phyloP scores from a whole-genome alignment of 2,797 vertebrate species.

The Dendrocincla tyrannina region DNA sequence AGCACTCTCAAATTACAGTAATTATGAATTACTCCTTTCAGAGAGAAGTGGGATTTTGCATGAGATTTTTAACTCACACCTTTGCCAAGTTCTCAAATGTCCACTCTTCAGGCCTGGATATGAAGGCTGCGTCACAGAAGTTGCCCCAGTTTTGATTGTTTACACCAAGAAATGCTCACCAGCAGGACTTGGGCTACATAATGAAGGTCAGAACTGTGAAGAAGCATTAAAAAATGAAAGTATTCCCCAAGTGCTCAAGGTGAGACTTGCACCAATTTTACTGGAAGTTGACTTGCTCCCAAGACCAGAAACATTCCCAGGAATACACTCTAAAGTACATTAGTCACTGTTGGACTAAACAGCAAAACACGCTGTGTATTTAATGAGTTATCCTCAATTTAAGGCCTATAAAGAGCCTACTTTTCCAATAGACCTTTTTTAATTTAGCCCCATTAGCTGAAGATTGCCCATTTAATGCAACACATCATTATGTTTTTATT shows the following conservation, averaged over 20 bases:
- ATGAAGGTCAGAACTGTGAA: background rate
- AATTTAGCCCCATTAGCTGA: slow-evolving; percentile 61
- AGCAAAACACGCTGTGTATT: slow-evolving; percentile 21
- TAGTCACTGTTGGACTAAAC: slow-evolving; percentile 11
- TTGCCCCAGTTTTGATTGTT: background rate
- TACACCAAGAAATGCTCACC: background rate
- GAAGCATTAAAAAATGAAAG: background rate
- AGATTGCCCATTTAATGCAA: slow-evolving; percentile 69
- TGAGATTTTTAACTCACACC: background rate
- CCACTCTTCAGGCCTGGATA: background rate
- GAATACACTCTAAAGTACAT: slow-evolving; percentile 6
- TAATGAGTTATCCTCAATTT: slow-evolving; percentile 67
- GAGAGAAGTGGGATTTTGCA: background rate
- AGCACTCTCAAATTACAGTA: background rate
- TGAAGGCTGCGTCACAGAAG: background rate
- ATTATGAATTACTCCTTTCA: slow-evolving; percentile 24
- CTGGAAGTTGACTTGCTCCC: background rate
- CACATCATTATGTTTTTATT: slow-evolving; percentile 66
- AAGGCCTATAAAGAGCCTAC: slow-evolving; percentile 48
- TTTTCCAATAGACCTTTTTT: slow-evolving; percentile 61
- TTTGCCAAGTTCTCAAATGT: background rate
- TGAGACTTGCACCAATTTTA: slow-evolving; percentile 5
- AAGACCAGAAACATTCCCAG: slow-evolving; percentile 10
- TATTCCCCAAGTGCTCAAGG: background rate
- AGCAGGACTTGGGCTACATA: background rate